Evolutionary conservation across 2,797 vertebrate species (phyloP), one percentile per base, ranked within the genome.

Genomic region (Helarctos malayanus): DNA sequence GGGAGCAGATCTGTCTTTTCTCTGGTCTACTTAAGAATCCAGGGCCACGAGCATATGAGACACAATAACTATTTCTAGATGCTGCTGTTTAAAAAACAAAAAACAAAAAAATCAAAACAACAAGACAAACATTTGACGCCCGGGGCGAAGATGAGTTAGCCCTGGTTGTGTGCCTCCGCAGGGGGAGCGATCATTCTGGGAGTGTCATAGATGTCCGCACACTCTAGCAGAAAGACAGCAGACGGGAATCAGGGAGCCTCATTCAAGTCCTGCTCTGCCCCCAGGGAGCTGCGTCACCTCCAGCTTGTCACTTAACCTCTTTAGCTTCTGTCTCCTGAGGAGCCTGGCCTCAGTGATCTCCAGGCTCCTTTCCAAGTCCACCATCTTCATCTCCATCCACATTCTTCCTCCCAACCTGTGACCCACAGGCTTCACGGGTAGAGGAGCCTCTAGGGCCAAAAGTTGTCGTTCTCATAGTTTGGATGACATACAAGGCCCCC

Each of bases 321-420:
- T 54, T 85, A 73, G 75, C 82, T 79, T 95, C 59, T 56, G 89
- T 41, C 97, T 94, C 95, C 97, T 63, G 68, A 92, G 63, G 7
- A 95, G 47, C 21, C 5, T 54, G 47, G n/a, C 83, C 83, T 10
- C 49, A 14, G 2, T 1, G 38, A 79, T 61, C 65, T 90, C 80
- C 68, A 59, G 88, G 38, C 68, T 92, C 65, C 93, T 94, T 85
- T 95, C 84, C 83, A 95, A 47, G 38, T 61, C 38, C 3, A 78
- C 8, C 41, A 35, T 25, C 82, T 89, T 71, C 54, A 35, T 93
- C 11, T 93, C 54, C 16, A 5, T 32, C 32, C 78, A 88, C 71
- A 94, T 96, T 97, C 75, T 81, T 90, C 89, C 75, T 90, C 83
- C 90, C 88, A 81, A 93, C 95, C 93, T 82, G 68, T 52, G 71